Evolutionary conservation across 1,140 invertebrate genomes (phyloP).

Genomic region (Hesperophylax magnus): DNA sequence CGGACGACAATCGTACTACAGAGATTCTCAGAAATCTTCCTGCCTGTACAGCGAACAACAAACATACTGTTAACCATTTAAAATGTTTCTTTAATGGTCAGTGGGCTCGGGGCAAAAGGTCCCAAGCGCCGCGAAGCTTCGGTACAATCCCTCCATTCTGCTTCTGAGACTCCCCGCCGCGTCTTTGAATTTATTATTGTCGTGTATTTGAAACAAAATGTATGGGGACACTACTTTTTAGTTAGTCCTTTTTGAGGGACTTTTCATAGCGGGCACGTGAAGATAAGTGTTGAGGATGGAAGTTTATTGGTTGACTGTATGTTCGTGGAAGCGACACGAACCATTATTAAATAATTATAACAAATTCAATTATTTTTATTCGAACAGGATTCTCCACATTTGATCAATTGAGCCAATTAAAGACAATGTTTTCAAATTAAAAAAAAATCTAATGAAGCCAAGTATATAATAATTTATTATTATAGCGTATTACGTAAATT

Average conservation of each 20-base stretch:
- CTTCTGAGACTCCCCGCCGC: slow-evolving; percentile 35
- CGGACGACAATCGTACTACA: slow-evolving; percentile 56
- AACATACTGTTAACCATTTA: slow-evolving; percentile 58
- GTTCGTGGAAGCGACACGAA: background rate
- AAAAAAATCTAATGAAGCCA: no score
- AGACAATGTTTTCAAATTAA: no score
- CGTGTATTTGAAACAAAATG: slow-evolving; percentile 58
- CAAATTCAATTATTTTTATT: background rate
- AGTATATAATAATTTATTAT: no score
- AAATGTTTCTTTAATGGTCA: slow-evolving; percentile 58
- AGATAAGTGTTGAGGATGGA: slow-evolving; percentile 13
- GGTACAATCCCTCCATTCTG: background rate
- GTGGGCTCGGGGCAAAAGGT: slow-evolving; percentile 2
- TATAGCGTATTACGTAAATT: no score
- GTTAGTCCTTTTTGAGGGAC: slow-evolving; percentile 50
- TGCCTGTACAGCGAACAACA: slow-evolving; percentile 55
- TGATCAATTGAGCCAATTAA: no score
- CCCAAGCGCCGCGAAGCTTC: slow-evolving; percentile 38
- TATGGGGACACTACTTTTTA: slow-evolving; percentile 54
- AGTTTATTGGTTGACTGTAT: background rate
- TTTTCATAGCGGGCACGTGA: slow-evolving; percentile 37
- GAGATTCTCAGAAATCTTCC: slow-evolving; percentile 57
- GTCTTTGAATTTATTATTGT: slow-evolving; percentile 59
- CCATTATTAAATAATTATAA: background rate
- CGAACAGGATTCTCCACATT: background rate